Evolutionary conservation across 2,888 invertebrate species (phyloP).

Genomic region (Coecobrya sp.): DNA sequence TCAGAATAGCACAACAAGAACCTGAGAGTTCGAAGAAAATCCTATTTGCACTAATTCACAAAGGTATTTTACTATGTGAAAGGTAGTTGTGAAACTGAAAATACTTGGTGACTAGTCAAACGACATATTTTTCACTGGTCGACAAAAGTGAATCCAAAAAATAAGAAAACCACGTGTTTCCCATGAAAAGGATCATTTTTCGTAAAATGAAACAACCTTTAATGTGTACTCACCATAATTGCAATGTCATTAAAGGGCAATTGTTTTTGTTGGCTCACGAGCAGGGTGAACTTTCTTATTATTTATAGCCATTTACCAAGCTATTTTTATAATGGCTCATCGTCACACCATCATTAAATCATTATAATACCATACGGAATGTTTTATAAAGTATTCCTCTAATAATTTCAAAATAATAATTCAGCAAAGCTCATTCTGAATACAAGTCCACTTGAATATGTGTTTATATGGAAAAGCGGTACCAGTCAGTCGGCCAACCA

Average conservation of each 20-base stretch:
- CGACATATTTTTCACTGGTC: background rate
- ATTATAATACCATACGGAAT: constrained; percentile 54
- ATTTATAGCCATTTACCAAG: constrained; percentile 41
- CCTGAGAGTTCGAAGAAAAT: background rate
- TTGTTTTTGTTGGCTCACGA: constrained; percentile 35
- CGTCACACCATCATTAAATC: constrained; percentile 64
- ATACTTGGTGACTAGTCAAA: background rate
- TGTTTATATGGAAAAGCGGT: background rate
- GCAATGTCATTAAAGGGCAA: constrained; percentile 45
- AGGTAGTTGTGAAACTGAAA: background rate
- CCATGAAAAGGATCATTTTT: constrained; percentile 15
- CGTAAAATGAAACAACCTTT: constrained; percentile 5
- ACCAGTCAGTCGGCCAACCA: background rate
- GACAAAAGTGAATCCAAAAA: background rate
- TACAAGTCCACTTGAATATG: constrained; percentile 1
- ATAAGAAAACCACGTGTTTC: constrained; percentile 2
- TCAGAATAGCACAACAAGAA: background rate
- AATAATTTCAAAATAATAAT: constrained; percentile 40
- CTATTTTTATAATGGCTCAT: constrained; percentile 55
- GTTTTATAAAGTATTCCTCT: background rate
- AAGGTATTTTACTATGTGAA: background rate
- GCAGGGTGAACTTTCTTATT: background rate
- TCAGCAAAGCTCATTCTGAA: background rate
- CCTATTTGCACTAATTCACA: background rate
- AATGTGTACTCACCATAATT: constrained; percentile 17